These are phyloP conservation scores for Illadopsis cleaveri DNA, from an alignment of 2,113 vertebrate genomes.

Conservation along the genomic window DNA sequence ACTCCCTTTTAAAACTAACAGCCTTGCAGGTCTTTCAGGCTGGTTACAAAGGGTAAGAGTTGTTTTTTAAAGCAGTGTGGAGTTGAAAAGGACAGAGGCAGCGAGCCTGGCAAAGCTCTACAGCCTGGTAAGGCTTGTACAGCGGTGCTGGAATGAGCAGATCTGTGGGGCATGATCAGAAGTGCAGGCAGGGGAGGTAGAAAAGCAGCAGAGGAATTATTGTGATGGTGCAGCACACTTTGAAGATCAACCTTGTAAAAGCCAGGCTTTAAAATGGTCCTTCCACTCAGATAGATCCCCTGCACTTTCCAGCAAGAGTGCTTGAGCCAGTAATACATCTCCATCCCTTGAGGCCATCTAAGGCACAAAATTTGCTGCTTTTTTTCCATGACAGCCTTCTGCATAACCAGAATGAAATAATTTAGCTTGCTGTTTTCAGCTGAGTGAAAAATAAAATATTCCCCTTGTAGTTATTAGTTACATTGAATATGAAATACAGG, in stretches of 20 bases:
- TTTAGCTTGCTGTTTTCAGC: neutral
- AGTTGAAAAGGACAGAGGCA: neutral
- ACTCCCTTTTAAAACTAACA: neutral
- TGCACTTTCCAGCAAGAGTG: no score
- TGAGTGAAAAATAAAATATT: neutral
- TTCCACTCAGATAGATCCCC: neutral
- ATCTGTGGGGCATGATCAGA: neutral
- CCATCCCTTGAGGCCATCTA: neutral
- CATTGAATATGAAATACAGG: neutral
- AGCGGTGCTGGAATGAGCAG: neutral
- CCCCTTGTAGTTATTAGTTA: neutral
- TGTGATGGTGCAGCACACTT: neutral
- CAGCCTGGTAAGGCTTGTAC: neutral
- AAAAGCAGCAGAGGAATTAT: neutral
- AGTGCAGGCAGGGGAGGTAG: neutral
- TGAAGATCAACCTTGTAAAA: neutral
- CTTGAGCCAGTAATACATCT: neutral
- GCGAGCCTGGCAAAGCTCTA: accelerated
- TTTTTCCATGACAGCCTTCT: neutral
- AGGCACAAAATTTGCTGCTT: neutral
- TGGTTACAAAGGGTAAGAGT: neutral
- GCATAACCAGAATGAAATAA: neutral
- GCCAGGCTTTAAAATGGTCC: neutral
- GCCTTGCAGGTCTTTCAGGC: neutral
- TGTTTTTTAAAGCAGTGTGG: neutral